Evolutionary conservation across 2,797 vertebrate species (phyloP).

Genomic region (Scyliorhinus canicula): DNA sequence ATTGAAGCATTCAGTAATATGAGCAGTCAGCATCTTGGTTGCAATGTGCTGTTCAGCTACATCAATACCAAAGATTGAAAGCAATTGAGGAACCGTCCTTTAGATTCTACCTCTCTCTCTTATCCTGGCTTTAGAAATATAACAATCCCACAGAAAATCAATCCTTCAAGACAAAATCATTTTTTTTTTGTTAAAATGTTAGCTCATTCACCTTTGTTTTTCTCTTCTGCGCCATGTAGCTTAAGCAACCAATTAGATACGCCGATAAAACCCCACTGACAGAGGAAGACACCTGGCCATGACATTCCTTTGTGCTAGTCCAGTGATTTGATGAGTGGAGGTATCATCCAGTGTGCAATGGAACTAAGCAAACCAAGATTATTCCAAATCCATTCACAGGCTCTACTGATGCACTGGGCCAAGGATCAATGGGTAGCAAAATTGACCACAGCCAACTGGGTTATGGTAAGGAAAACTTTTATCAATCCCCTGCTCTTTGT

Average conservation of each 20-base stretch:
- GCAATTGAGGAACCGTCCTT: neutral
- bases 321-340: neutral
- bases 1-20: constrained; percentile 6
- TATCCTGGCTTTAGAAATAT: neutral
- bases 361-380: neutral
- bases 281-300: neutral
- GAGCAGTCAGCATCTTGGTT: neutral
- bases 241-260: neutral
- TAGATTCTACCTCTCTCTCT: neutral
- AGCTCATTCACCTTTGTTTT: neutral
- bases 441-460: neutral
- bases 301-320: neutral
- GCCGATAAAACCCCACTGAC: neutral
- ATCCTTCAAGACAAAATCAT: neutral
- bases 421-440: neutral
- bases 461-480: neutral
- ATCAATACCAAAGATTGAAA: constrained; percentile 5
- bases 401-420: neutral
- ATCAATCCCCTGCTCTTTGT: neutral
- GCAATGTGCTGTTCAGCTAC: neutral
- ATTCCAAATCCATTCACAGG: neutral
- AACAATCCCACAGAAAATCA: neutral
- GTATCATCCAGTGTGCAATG: neutral
- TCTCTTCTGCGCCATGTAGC: neutral
- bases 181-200: neutral